Evolutionary conservation across 2,113 vertebrate species (phyloP), one percentile per base, ranked within the genome.

Genomic region (Pollachius pollachius): DNA sequence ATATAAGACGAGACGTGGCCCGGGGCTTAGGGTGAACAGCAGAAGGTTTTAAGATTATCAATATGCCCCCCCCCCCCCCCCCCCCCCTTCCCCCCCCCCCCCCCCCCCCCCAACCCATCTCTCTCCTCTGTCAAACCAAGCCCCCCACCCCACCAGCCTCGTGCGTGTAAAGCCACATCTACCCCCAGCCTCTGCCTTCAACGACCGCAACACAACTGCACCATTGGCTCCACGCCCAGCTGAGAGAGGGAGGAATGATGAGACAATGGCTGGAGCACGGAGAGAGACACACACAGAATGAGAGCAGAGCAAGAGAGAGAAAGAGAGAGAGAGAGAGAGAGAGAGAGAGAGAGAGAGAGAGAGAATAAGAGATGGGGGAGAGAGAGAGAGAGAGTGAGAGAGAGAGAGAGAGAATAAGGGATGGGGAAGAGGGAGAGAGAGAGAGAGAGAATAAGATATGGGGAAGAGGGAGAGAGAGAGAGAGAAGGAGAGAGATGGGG

Each of bases 211-310:
- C 71, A 64, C 59, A 69, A 62, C 75, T 80, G 73, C 78, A 79
- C 71, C 61, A 67, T 69, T 86, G 78, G 73, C 76, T 68, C 27
- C 48, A 8, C 76, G 82, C 84, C 78, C 69, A 34, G 64, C 67
- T 65, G 27, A 62, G 54, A 77, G 66, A 73, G 21, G 61, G 52
- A 73, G 30, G 30, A 30, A 30, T 30, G 30, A 15, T 17, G 52
- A 71, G 70, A 68, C 66, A 69, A 69, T 82, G 68, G 79, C 73
- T 77, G 79, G 61, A 62, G 62, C 68, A 70, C 72, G 52, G 66
- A 54, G 52, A 54, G 52, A 16, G 30, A 30, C 2, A 12, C 5
- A 52, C 8, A 52, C 8, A 52, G 1, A 52, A 52, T 52, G 15
- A 52, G 12, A n/a, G n/a, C n/a, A n/a, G n/a, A n/a, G n/a, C n/a